A percentile compares a stretch with the other conserved stretches of the same genome.
These are phyloP conservation scores for Calosoma granatense DNA, from an alignment of 1,140 invertebrate species.

Conservation along the genomic window DNA sequence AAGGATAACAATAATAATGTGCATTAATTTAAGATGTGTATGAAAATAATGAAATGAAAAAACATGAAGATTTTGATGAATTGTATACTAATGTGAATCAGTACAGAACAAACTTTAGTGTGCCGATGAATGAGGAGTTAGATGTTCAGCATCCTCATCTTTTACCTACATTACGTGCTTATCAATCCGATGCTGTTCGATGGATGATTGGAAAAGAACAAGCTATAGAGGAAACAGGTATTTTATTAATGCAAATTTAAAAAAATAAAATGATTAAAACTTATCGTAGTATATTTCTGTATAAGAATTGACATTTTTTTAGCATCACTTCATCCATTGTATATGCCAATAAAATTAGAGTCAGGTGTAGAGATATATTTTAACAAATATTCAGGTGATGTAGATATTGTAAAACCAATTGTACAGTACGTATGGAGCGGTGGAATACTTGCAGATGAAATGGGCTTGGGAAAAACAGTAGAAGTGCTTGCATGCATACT, in stretches of 20 bases:
- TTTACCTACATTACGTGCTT: slow-evolving; percentile 44
- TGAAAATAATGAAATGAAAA: slow-evolving; percentile 12
- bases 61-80: slow-evolving; percentile 15
- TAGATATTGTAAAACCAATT: slow-evolving; percentile 30
- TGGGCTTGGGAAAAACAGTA: slow-evolving; percentile 76
- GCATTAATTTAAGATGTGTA: slow-evolving; percentile 8
- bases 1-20: slow-evolving; percentile 6
- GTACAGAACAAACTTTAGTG: slow-evolving; percentile 4
- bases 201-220: slow-evolving; percentile 59
- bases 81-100: slow-evolving; percentile 21
- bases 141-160: slow-evolving; percentile 22
- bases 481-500: slow-evolving; percentile 63
- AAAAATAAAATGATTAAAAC: too few species aligned
- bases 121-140: slow-evolving; percentile 7
- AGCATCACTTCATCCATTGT: slow-evolving; percentile 32
- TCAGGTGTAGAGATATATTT: slow-evolving; percentile 38
- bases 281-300: too few species aligned
- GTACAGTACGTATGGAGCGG: slow-evolving; percentile 39
- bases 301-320: neutral
- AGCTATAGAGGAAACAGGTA: neutral
- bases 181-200: slow-evolving; percentile 52
- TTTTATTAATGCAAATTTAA: neutral
- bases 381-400: slow-evolving; percentile 40
- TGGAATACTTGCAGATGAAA: slow-evolving; percentile 75
- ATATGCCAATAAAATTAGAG: slow-evolving; percentile 29